Conservation (phyloP, 2,113 vertebrate species). For the Pelvicachromis taeniatus region DNA sequence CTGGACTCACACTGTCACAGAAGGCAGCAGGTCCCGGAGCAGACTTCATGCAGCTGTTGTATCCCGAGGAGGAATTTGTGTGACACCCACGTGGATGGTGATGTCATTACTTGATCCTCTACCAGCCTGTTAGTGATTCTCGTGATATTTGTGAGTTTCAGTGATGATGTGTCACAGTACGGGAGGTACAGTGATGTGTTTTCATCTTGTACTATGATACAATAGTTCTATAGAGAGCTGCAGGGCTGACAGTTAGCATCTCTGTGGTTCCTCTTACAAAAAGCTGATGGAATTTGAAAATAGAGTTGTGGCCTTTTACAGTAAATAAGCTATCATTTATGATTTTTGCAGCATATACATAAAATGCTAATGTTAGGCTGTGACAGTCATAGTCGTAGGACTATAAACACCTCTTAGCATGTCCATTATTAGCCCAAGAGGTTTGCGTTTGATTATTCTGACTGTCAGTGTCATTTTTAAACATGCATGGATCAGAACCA, state of each 20-base stretch:
- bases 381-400: fast-evolving
- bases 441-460: neutral
- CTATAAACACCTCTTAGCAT: neutral
- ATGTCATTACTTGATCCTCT: neutral
- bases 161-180: neutral
- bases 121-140: neutral
- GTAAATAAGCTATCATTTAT: neutral
- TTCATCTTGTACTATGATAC: neutral
- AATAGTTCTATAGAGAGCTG: neutral
- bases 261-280: neutral
- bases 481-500: neutral
- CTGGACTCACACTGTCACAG: neutral
- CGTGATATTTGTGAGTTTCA: neutral
- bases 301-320: fast-evolving
- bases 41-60: conserved; percentile 39
- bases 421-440: neutral
- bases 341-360: neutral
- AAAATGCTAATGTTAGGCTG: neutral
- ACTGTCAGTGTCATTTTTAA: neutral
- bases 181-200: neutral
- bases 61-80: neutral
- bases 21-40: neutral
- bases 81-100: neutral
- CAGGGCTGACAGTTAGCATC: neutral
- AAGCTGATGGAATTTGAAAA: neutral